Conservation (phyloP, 1,140 invertebrate genomes). For the Delia radicum region DNA sequence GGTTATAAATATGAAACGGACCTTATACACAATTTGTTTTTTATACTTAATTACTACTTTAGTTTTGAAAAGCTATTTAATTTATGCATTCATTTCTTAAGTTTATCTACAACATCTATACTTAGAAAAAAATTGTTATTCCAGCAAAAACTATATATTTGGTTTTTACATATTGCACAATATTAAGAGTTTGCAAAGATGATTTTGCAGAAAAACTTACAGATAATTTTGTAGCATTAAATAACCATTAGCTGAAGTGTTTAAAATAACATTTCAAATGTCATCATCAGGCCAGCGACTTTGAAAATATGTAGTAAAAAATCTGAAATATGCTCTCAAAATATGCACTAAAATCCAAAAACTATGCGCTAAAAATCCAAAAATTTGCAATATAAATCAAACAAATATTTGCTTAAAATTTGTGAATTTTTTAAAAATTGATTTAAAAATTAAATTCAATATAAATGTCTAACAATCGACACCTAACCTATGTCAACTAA, state of each 20-base stretch:
- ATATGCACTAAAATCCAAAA: too few relatives aligned
- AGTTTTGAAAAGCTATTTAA: not conserved
- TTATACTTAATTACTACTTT: not conserved
- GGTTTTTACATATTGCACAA: not conserved
- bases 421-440: too few relatives aligned
- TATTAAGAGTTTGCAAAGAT: not conserved
- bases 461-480: too few relatives aligned
- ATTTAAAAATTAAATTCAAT: too few relatives aligned
- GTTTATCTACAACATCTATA: not conserved
- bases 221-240: not conserved
- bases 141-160: not conserved
- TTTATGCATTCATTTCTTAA: not conserved
- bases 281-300: too few relatives aligned
- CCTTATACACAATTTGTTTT: not conserved
- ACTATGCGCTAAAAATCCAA: too few relatives aligned
- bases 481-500: too few relatives aligned
- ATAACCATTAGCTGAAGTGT: not conserved
- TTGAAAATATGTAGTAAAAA: too few relatives aligned
- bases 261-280: slow-evolving; percentile 5
- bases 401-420: too few relatives aligned
- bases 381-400: too few relatives aligned
- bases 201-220: not conserved
- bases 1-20: too few relatives aligned
- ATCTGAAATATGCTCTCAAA: too few relatives aligned
- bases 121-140: not conserved